Percentiles rank a stretch among this genome's conserved stretches.
Evolutionary conservation across 2,888 invertebrate species (phyloP).

Genomic region (Cantharis rustica): DNA sequence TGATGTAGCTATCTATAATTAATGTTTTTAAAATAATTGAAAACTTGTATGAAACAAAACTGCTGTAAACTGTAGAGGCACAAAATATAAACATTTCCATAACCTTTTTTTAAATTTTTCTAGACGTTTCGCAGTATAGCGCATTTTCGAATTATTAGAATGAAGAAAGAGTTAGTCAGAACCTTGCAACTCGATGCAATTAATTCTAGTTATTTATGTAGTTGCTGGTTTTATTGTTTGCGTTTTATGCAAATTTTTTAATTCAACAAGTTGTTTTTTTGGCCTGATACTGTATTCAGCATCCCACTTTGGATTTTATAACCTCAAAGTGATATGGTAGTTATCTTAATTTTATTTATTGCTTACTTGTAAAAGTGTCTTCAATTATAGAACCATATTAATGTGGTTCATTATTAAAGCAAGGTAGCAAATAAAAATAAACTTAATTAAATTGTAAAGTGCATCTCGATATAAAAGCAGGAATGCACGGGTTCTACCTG

Average conservation of each 20-base stretch:
- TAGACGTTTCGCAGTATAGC: neutral
- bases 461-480: neutral
- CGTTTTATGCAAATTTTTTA: neutral
- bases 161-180: no score
- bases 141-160: no score
- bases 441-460: neutral
- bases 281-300: neutral
- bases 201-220: no score
- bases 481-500: neutral
- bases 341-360: neutral
- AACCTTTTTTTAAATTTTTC: neutral
- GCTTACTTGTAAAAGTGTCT: neutral
- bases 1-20: constrained; percentile 15
- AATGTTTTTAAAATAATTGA: constrained; percentile 27
- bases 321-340: neutral
- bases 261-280: neutral
- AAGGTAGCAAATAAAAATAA: neutral
- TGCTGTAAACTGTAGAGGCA: constrained; percentile 10
- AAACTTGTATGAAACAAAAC: constrained; percentile 17
- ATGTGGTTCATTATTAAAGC: neutral
- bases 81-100: constrained; percentile 18
- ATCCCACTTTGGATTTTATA: neutral
- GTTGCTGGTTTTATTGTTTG: neutral
- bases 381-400: neutral
- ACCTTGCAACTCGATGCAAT: no score